Percentiles rank a stretch among this genome's conserved stretches.
These are phyloP conservation scores for Choloepus hoffmanni DNA, from an alignment of 2,113 vertebrate species.

Conservation along the genomic window DNA sequence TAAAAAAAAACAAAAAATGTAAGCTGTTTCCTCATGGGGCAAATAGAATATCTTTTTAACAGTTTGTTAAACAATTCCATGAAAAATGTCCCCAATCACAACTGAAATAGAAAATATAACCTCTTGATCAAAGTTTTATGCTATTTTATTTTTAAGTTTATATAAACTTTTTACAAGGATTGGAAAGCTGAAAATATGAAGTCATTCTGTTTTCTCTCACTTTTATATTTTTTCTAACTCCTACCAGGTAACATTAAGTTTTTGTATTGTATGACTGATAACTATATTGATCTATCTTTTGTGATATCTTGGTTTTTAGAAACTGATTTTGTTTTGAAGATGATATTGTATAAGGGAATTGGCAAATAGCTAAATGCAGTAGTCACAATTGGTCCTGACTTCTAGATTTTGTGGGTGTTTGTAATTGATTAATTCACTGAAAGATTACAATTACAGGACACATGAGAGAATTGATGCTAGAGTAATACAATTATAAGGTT, in stretches of 20 bases:
- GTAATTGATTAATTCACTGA: not conserved
- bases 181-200: not conserved
- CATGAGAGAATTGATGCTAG: not conserved
- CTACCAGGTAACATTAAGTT: not conserved
- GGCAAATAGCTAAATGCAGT: not conserved
- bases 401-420: slow-evolving; percentile 30
- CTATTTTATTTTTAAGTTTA: slow-evolving; percentile 48
- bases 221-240: not conserved
- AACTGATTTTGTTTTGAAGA: slow-evolving; percentile 26
- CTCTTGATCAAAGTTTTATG: not conserved
- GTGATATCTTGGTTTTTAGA: not conserved
- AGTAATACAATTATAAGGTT: not conserved
- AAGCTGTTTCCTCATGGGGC: not conserved
- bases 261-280: not conserved
- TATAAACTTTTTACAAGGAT: not conserved
- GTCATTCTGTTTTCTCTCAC: not conserved
- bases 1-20: too few relatives aligned
- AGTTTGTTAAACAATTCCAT: slow-evolving; percentile 19
- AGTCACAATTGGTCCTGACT: not conserved
- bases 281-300: not conserved
- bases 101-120: slow-evolving; percentile 3
- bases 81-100: not conserved
- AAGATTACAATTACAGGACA: not conserved
- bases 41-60: not conserved
- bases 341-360: not conserved